phyloP scores from a whole-genome alignment of 2,888 invertebrate genomes.

The Phortica okadai region DNA sequence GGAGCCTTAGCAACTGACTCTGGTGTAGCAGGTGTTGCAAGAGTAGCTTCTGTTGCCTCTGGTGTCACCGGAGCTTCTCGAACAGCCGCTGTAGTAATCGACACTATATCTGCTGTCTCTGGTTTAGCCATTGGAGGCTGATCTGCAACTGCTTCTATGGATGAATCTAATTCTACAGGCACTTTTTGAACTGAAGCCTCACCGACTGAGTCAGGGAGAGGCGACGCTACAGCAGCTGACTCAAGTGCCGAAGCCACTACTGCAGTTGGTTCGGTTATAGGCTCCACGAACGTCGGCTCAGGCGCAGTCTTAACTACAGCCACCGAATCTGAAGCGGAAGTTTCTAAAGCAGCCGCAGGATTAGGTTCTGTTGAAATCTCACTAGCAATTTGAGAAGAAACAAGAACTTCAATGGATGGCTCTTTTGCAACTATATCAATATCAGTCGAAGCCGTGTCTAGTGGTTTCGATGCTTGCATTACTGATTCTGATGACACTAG shows the following conservation, averaged over 20 bases:
- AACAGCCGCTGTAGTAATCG: not conserved
- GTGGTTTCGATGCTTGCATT: too few relatives aligned
- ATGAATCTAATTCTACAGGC: not conserved
- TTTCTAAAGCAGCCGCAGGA: not conserved
- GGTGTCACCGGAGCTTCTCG: not conserved
- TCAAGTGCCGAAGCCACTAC: not conserved
- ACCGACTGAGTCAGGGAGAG: not conserved
- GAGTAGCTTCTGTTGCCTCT: not conserved
- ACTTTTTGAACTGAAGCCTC: too few relatives aligned
- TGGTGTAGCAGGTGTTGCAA: not conserved
- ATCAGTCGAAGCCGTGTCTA: too few relatives aligned
- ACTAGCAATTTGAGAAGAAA: too few relatives aligned
- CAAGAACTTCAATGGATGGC: too few relatives aligned
- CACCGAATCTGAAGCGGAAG: not conserved
- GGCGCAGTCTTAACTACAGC: not conserved
- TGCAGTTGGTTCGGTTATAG: not conserved
- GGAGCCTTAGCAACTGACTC: not conserved
- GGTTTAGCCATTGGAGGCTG: not conserved
- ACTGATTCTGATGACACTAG: too few relatives aligned
- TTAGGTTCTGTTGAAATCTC: too few relatives aligned
- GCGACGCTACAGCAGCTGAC: not conserved
- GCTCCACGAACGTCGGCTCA: not conserved
- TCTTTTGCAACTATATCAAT: too few relatives aligned
- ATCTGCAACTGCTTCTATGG: not conserved
- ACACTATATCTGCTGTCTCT: not conserved